These are phyloP conservation scores for Cynopterus brachyotis DNA, from an alignment of 2,113 vertebrate species.

Conservation along the genomic window DNA sequence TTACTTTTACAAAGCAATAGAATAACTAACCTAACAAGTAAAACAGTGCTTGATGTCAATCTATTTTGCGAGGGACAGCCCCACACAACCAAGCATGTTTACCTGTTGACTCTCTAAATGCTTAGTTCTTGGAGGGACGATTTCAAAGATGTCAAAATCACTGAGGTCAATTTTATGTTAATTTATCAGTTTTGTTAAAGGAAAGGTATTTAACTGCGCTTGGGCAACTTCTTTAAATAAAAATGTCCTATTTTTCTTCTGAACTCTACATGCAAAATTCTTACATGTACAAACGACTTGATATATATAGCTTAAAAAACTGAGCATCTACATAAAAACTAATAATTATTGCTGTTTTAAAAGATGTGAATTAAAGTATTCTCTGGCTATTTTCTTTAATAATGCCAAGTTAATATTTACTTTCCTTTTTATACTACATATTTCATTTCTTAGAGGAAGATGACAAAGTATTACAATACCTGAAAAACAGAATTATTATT, in stretches of 20 bases:
- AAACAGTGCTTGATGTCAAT: neutral
- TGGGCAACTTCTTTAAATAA: neutral
- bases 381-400: neutral
- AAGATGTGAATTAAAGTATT: neutral
- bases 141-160: neutral
- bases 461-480: neutral
- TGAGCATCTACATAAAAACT: neutral
- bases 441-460: neutral
- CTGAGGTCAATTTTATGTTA: neutral
- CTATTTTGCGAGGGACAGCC: neutral
- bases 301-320: neutral
- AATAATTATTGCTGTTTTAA: neutral
- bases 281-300: neutral
- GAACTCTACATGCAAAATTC: neutral
- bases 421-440: neutral
- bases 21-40: neutral
- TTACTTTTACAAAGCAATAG: neutral
- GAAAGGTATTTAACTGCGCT: neutral
- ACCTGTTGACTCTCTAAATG: neutral
- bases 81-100: neutral
- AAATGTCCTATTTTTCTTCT: neutral
- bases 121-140: neutral
- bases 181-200: neutral
- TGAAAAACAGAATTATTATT: neutral
- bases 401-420: neutral